Conservation (phyloP, 2,797 vertebrate species). For the Oceanodroma leucorhoa region DNA sequence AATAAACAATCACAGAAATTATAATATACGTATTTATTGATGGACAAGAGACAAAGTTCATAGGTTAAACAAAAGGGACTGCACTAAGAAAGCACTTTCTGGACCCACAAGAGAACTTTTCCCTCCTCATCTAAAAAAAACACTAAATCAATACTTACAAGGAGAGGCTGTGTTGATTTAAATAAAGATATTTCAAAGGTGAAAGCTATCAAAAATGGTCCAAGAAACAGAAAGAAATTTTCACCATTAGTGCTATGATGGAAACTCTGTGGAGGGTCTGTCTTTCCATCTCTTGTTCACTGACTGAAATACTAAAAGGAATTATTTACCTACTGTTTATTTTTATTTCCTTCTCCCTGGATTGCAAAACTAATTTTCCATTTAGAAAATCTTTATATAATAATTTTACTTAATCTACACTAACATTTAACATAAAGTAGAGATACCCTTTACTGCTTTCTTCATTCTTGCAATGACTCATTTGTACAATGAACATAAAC, state of each 20-base stretch:
- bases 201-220: background rate
- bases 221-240: background rate
- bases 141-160: background rate
- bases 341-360: background rate
- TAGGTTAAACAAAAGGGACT: background rate
- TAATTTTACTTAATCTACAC: background rate
- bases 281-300: background rate
- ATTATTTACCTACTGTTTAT: background rate
- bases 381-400: background rate
- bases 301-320: background rate
- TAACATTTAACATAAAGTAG: background rate
- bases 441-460: background rate
- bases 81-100: background rate
- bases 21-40: background rate
- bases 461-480: background rate
- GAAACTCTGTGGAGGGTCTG: background rate
- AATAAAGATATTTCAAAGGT: background rate
- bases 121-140: background rate
- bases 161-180: background rate
- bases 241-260: background rate
- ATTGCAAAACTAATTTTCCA: background rate
- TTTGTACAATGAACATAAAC: constrained; percentile 13
- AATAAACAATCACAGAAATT: background rate
- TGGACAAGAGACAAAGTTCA: background rate
- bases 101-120: background rate